These are phyloP conservation scores for Anolis apletophallus DNA, from an alignment of 2,797 vertebrate genomes.

Conservation along the genomic window DNA sequence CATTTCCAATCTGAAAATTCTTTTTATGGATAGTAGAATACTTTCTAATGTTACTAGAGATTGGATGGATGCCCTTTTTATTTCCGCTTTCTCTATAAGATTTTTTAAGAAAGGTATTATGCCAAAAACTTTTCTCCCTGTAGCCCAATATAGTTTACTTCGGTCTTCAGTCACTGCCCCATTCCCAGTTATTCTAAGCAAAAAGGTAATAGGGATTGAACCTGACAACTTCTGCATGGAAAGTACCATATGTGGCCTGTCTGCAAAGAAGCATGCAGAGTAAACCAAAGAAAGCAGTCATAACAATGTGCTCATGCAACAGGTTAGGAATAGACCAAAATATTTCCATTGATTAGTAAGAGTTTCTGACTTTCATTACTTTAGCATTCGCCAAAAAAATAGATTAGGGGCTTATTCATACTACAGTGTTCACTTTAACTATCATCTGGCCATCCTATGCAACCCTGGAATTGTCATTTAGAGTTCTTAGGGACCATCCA, in stretches of 20 bases:
- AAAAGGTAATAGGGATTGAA: not conserved
- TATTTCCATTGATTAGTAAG: too few species aligned
- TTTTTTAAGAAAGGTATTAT: not conserved
- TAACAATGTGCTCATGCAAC: not conserved
- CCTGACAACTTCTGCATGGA: too few species aligned
- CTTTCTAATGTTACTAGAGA: not conserved
- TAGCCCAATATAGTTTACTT: not conserved
- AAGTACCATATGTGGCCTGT: not conserved
- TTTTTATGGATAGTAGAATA: not conserved
- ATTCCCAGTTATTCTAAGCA: not conserved
- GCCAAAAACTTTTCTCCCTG: not conserved
- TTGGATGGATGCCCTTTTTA: not conserved
- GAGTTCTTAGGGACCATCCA: too few species aligned
- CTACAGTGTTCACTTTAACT: too few species aligned
- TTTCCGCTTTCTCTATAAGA: not conserved
- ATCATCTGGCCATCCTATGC: too few species aligned
- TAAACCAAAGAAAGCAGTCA: not conserved
- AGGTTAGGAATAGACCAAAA: too few species aligned
- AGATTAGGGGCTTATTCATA: too few species aligned
- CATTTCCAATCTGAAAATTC: not conserved
- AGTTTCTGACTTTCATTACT: too few species aligned
- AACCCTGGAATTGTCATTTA: too few species aligned
- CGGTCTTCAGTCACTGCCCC: too few species aligned
- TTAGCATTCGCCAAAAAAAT: too few species aligned
- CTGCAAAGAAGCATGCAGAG: not conserved